Evolutionary conservation across 2,797 vertebrate genomes (phyloP).

Genomic region (Chaetodon trifasciatus): DNA sequence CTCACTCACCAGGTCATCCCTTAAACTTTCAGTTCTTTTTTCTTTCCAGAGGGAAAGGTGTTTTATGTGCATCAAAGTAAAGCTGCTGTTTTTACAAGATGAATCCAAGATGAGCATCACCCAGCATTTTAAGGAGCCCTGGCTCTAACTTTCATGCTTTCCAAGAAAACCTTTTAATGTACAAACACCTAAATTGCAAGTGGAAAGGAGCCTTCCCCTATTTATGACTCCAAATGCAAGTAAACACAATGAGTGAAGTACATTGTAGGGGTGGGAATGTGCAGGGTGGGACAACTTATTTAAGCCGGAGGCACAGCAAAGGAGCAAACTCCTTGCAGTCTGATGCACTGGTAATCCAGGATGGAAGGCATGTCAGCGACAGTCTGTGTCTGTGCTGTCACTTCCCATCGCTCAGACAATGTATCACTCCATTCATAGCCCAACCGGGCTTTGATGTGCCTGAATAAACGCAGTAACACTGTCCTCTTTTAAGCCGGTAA

Average conservation of each 20-base stretch:
- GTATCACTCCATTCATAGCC: constrained; percentile 76
- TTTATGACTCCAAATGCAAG: constrained; percentile 59
- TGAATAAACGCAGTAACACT: constrained; percentile 69
- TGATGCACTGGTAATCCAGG: constrained; percentile 76
- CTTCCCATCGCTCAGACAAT: constrained; percentile 76
- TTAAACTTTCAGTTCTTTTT: constrained; percentile 2
- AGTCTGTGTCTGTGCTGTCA: constrained; percentile 75
- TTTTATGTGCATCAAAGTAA: neutral
- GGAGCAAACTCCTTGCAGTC: constrained; percentile 61
- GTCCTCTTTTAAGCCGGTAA: constrained; percentile 71
- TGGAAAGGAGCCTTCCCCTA: constrained; percentile 12
- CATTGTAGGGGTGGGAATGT: constrained; percentile 33
- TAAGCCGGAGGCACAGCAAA: constrained; percentile 55
- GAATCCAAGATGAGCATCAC: constrained; percentile 13
- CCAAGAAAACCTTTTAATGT: constrained; percentile 48
- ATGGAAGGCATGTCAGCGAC: constrained; percentile 71
- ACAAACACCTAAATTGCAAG: constrained; percentile 38
- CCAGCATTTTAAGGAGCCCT: constrained; percentile 29
- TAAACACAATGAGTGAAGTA: constrained; percentile 59
- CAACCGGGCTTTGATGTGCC: constrained; percentile 73
- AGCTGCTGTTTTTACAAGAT: neutral
- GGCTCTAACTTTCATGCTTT: constrained; percentile 48
- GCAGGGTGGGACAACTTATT: constrained; percentile 55
- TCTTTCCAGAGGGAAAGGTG: neutral
- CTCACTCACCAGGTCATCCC: neutral